Base-by-base conservation (phyloP, 2,797 vertebrate genomes). In the Epinephelus coioides region DNA sequence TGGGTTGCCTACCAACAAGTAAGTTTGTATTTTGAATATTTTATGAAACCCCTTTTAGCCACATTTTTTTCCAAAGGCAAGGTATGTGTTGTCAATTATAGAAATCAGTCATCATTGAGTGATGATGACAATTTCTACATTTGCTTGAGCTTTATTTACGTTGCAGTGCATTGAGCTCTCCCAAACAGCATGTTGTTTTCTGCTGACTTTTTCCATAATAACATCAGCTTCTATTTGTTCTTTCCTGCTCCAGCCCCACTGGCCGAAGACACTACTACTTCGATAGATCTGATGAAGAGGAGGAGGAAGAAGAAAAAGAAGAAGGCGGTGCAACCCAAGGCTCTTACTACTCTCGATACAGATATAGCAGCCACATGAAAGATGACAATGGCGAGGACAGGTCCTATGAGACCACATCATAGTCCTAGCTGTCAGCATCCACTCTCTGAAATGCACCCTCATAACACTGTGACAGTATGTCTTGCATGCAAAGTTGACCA, bases 231-330 rank as follows among this genome's bases (percentile, higher is more conserved):
- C 1, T 60, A 1, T 19, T n/a, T 68, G 5, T 61, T 51, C 18
- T 81, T 64, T 62, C 21, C 7, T 61, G 0, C 50, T 77, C 1
- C 95, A 99, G 98, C 93, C 97, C 98, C 47, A 89, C 96, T 69
- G 95, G 95, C 86, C 95, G 95, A 88, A 96, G 96, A 89, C 91
- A 89, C 78, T 95, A 95, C 60, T 51, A 88, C 92, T 95, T 93
- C 6, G 93, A 96, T 85, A 92, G 90, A 92, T 98, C 96, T 49
- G 97, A 99, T 11, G 97, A 98, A 44, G 97, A 99, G 84, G 96
- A 95, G 27, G 96, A 96, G 61, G 91, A 95, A 69, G 97, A 98
- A n/a, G 96, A 97, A 59, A 95, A 97, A 79, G 95, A 94, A 55
- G 95, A 95, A 60, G 88, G 92, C 76, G 84, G 87, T 60, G 90